A percentile compares a stretch with the other conserved stretches of the same genome.
Evolutionary conservation across 2,797 vertebrate genomes (phyloP).

Genomic region (Fringilla coelebs): DNA sequence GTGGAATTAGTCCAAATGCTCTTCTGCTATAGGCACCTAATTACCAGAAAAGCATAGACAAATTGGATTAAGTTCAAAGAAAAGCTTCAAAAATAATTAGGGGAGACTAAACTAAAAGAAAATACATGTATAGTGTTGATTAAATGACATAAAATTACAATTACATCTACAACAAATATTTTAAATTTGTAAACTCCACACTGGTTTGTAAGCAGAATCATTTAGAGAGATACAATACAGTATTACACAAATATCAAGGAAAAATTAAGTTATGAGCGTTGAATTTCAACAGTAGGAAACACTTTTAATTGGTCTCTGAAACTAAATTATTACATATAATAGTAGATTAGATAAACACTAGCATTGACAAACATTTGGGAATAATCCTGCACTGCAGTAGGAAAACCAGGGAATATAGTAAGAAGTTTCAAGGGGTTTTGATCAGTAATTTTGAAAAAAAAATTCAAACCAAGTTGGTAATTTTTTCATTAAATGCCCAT

Average conservation of each 20-base stretch:
- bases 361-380: background rate
- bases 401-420: background rate
- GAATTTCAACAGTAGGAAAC: background rate
- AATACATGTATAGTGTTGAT: background rate
- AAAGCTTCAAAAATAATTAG: slow-evolving; percentile 28
- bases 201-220: background rate
- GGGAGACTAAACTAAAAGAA: background rate
- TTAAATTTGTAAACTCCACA: background rate
- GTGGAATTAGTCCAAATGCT: slow-evolving; percentile 7
- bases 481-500: background rate
- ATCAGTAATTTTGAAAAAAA: background rate
- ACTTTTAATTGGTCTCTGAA: background rate
- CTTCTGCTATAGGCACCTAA: slow-evolving; percentile 14
- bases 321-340: background rate
- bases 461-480: background rate
- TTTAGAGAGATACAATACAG: background rate
- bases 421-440: background rate
- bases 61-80: slow-evolving; percentile 38
- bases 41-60: background rate
- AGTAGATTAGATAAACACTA: background rate
- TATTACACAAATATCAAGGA: background rate
- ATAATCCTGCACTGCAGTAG: background rate
- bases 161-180: background rate
- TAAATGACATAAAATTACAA: background rate
- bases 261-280: background rate